A percentile compares a stretch with the other conserved stretches of the same genome.
phyloP scores from a whole-genome alignment of 2,888 invertebrate species.

The Napeogenes inachia region DNA sequence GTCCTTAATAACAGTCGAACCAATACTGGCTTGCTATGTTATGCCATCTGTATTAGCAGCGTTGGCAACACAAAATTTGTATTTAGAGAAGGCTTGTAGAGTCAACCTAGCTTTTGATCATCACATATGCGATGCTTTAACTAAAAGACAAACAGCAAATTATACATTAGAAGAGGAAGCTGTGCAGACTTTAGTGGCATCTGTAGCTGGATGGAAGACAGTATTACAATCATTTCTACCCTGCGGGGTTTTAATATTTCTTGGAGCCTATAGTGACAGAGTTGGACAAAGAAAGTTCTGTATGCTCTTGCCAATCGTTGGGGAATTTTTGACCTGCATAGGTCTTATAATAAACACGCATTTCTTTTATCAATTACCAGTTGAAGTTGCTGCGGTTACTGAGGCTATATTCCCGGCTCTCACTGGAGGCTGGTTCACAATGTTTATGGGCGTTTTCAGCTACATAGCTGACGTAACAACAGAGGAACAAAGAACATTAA shows the following conservation, averaged over 20 bases:
- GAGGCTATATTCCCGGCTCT: conserved; percentile 89
- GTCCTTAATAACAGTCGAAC: conserved; percentile 85
- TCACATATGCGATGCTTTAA: conserved; percentile 86
- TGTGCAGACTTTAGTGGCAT: conserved; percentile 85
- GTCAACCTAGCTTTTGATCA: conserved; percentile 86
- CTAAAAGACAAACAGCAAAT: conserved; percentile 82
- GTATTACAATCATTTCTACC: conserved; percentile 89
- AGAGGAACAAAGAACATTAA: conserved; percentile 87
- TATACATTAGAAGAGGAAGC: conserved; percentile 78
- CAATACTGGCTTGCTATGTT: conserved; percentile 85
- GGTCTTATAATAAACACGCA: conserved; percentile 88
- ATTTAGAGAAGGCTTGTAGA: conserved; percentile 90
- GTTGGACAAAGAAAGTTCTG: conserved; percentile 85
- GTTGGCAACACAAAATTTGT: conserved; percentile 89
- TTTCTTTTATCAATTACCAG: conserved; percentile 86
- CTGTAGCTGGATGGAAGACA: conserved; percentile 91
- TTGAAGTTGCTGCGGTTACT: conserved; percentile 87
- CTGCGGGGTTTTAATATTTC: conserved; percentile 86
- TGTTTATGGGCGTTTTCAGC: conserved; percentile 94
- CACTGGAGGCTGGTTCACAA: conserved; percentile 91
- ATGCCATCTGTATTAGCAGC: conserved; percentile 81
- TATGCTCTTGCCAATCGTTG: conserved; percentile 88
- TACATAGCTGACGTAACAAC: conserved; percentile 93
- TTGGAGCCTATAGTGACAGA: conserved; percentile 87
- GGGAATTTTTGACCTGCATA: conserved; percentile 87